Percentiles rank a stretch among this genome's conserved stretches.
Evolutionary conservation across 2,113 vertebrate species (phyloP).

Genomic region (Malaclemys terrapin): DNA sequence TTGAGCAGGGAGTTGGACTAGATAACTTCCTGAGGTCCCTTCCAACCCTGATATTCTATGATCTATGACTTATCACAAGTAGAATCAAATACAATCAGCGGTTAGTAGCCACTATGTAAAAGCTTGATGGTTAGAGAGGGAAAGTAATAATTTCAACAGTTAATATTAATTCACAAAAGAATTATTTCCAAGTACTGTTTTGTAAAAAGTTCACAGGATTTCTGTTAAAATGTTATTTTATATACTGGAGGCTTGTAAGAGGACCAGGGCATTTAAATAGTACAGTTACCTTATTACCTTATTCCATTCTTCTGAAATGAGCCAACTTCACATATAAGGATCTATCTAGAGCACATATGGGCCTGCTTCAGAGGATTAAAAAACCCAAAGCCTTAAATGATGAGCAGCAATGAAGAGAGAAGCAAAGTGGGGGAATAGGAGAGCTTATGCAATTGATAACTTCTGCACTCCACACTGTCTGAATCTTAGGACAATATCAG

Average conservation of each 20-base stretch:
- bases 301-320: not conserved
- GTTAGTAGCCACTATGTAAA: not conserved
- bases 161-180: not conserved
- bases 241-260: not conserved
- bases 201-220: not conserved
- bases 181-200: not conserved
- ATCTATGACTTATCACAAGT: not conserved
- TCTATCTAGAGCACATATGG: not conserved
- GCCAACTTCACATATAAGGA: not conserved
- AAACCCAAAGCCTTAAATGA: not conserved
- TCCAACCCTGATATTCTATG: too few relatives aligned
- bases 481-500: not conserved
- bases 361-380: not conserved
- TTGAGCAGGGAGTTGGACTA: too few relatives aligned
- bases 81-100: not conserved
- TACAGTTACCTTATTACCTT: not conserved
- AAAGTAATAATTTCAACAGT: not conserved
- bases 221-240: not conserved
- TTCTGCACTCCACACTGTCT: not conserved
- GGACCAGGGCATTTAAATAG: not conserved
- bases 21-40: too few relatives aligned
- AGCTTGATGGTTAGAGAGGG: not conserved
- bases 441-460: not conserved
- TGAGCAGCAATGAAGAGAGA: not conserved
- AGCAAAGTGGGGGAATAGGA: not conserved